Conservation (phyloP, 2,113 vertebrate species). For the Amazona guildingii region DNA sequence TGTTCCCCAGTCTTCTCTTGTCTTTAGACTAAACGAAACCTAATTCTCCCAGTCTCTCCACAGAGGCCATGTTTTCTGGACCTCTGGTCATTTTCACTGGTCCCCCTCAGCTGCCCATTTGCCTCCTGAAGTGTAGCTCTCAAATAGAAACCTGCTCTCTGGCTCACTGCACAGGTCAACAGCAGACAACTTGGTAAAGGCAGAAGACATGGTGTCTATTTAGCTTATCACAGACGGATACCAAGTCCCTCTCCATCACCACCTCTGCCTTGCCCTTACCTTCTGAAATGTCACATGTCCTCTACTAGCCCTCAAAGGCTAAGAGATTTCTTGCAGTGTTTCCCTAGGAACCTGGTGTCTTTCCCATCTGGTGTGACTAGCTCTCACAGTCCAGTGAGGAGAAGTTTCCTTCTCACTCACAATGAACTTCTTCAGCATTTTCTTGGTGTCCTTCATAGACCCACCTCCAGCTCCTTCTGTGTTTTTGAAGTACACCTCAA, state of each 20-base stretch:
- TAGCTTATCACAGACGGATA: background rate
- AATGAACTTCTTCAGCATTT: background rate
- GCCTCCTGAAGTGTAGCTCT: background rate
- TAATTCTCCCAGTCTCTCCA: background rate
- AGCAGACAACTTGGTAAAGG: background rate
- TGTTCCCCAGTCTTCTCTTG: background rate
- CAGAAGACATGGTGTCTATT: background rate
- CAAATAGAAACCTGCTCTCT: background rate
- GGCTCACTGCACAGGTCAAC: background rate
- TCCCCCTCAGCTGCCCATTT: background rate
- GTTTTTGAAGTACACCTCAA: background rate
- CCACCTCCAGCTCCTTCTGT: background rate
- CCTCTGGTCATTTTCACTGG: background rate
- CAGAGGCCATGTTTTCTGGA: background rate
- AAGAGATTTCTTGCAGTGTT: background rate
- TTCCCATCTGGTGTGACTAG: fast-evolving
- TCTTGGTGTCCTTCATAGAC: background rate
- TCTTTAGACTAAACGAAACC: constrained; percentile 62
- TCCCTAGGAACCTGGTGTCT: background rate
- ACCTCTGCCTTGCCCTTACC: background rate
- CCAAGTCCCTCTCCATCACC: background rate
- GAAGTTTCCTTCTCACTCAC: background rate
- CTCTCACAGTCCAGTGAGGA: background rate
- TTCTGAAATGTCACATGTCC: background rate
- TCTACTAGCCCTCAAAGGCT: background rate